Conservation (phyloP, 2,888 invertebrate genomes). For the Sisyra nigra region DNA sequence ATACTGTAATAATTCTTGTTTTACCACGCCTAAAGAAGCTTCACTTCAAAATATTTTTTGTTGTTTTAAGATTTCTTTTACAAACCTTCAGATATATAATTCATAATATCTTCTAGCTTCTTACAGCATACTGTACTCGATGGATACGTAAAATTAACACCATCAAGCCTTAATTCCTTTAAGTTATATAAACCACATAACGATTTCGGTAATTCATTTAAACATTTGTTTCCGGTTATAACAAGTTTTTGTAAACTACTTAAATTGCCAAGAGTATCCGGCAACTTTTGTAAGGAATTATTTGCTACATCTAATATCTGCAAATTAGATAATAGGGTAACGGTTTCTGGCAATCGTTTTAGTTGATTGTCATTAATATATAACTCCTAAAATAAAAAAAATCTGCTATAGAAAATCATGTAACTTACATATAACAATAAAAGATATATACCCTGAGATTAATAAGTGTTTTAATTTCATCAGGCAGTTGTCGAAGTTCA, state of each 20-base stretch:
- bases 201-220: conserved; percentile 44
- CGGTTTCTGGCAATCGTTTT: conserved; percentile 47
- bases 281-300: conserved; percentile 48
- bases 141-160: conserved; percentile 46
- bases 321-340: conserved; percentile 45
- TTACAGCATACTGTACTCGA: conserved; percentile 37
- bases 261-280: conserved; percentile 44
- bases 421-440: conserved; percentile 4
- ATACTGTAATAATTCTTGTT: too few relatives aligned
- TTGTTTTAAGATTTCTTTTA: conserved; percentile 5
- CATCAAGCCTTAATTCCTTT: conserved; percentile 42
- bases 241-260: conserved; percentile 41
- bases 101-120: conserved; percentile 48
- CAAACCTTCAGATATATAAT: conserved; percentile 38
- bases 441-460: conserved; percentile 43
- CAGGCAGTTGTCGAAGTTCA: conserved; percentile 43
- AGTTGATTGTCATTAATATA: conserved; percentile 57
- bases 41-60: conserved; percentile 6
- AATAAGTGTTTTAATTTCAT: conserved; percentile 44
- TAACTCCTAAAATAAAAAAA: conserved; percentile 38
- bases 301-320: conserved; percentile 51
- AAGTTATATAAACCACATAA: conserved; percentile 48
- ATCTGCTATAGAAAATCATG: conserved; percentile 10
- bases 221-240: conserved; percentile 38
- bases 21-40: too few relatives aligned